These are phyloP conservation scores for Passerina amoena DNA, from an alignment of 2,113 vertebrate genomes.

Conservation along the genomic window DNA sequence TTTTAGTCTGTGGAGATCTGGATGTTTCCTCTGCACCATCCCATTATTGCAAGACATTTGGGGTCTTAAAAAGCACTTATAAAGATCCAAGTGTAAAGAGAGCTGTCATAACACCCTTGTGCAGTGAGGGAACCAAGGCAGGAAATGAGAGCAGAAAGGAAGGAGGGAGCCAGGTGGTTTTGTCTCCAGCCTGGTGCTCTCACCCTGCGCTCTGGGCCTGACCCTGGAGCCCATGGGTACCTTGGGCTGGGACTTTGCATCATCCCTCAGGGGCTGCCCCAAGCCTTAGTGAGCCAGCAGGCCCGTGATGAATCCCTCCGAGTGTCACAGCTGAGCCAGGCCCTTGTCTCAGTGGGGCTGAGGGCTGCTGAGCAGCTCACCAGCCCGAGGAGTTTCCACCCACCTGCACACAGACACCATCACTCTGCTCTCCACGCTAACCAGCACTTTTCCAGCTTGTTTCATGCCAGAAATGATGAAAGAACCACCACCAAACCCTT, in stretches of 20 bases:
- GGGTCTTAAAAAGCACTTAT: background rate
- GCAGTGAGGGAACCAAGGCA: background rate
- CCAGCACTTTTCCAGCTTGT: background rate
- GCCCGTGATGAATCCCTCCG: background rate
- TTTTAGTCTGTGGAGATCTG: background rate
- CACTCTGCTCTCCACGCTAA: background rate
- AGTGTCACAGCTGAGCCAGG: accelerated
- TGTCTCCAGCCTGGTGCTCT: background rate
- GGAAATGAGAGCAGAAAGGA: background rate
- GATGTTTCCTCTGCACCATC: background rate
- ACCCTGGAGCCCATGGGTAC: accelerated
- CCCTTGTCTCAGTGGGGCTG: background rate
- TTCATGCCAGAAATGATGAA: background rate
- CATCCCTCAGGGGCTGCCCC: accelerated
- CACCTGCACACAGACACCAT: background rate
- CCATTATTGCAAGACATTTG: background rate
- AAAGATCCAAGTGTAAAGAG: background rate
- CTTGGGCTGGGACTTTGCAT: background rate
- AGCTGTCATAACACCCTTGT: too few species aligned
- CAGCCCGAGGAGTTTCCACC: background rate
- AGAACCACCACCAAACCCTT: background rate
- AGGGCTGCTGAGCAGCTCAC: background rate
- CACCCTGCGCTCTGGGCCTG: background rate
- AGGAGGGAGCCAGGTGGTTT: accelerated
- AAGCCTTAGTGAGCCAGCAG: background rate